A percentile compares a stretch with the other conserved stretches of the same genome.
Conservation (phyloP, 1,140 invertebrate genomes). For the Idris sp. region DNA sequence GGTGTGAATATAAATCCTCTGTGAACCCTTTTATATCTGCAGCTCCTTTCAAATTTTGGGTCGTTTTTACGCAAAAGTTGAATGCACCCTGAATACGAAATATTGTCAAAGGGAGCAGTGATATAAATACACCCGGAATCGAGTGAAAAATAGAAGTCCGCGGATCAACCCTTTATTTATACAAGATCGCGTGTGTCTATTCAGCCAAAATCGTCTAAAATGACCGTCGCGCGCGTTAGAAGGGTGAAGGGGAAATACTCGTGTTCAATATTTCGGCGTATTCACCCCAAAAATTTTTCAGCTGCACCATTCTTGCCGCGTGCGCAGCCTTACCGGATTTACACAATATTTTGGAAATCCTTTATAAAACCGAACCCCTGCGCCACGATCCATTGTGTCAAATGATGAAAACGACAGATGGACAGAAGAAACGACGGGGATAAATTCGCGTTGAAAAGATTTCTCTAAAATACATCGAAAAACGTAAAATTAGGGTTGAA, state of each 20-base stretch:
- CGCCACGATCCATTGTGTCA: conserved; percentile 68
- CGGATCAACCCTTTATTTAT: conserved; percentile 77
- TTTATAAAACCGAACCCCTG: conserved; percentile 71
- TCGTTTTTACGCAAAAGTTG: conserved; percentile 56
- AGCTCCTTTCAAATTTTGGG: conserved; percentile 50
- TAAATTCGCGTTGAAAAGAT: conserved; percentile 61
- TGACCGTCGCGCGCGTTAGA: conserved; percentile 60
- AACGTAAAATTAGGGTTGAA: conserved; percentile 75
- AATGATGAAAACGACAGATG: conserved; percentile 74
- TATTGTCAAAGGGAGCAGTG: conserved; percentile 41
- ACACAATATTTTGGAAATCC: conserved; percentile 80
- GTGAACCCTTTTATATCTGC: conserved; percentile 38
- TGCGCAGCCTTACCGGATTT: conserved; percentile 70
- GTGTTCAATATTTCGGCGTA: conserved; percentile 64
- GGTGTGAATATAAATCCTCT: conserved; percentile 45
- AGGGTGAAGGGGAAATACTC: conserved; percentile 36
- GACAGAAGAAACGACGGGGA: conserved; percentile 55
- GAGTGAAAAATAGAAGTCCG: conserved; percentile 61
- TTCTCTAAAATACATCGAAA: conserved; percentile 72
- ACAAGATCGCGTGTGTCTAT: conserved; percentile 64
- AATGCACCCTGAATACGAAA: conserved; percentile 51
- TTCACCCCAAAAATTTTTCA: conserved; percentile 77
- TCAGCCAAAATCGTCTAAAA: conserved; percentile 53
- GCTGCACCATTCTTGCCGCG: conserved; percentile 66
- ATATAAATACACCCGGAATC: conserved; percentile 51